A percentile compares a stretch with the other conserved stretches of the same genome.
Conservation (phyloP, 1,140 invertebrate genomes). For the Stegodyphus mimosarum region DNA sequence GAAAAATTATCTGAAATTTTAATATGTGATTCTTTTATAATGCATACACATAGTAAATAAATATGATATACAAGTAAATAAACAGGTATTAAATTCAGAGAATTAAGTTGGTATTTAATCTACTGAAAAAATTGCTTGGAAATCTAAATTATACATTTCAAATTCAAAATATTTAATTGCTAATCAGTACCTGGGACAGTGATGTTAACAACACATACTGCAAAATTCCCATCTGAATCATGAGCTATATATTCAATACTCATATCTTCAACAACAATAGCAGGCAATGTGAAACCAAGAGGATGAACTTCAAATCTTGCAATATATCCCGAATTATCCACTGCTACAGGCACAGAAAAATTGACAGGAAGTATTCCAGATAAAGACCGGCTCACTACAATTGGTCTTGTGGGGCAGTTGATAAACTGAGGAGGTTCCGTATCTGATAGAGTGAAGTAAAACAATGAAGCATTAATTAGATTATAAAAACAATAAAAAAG, state of each 20-base stretch:
- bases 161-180: too few relatives aligned
- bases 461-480: neutral
- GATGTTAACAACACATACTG: conserved; percentile 95
- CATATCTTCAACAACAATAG: conserved; percentile 89
- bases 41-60: too few relatives aligned
- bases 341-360: conserved; percentile 90
- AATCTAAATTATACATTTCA: too few relatives aligned
- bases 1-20: too few relatives aligned
- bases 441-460: conserved; percentile 72
- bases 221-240: conserved; percentile 96
- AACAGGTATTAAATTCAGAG: too few relatives aligned
- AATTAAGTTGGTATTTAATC: too few relatives aligned
- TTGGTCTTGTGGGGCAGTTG: conserved; percentile 92
- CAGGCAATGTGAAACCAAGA: conserved; percentile 88
- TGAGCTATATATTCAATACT: conserved; percentile 95
- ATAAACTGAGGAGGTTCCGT: conserved; percentile 96
- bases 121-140: too few relatives aligned
- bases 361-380: conserved; percentile 89
- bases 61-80: too few relatives aligned
- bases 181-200: conserved; percentile 79
- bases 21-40: too few relatives aligned
- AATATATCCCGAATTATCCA: conserved; percentile 94
- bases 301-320: conserved; percentile 91
- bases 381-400: conserved; percentile 86
- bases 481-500: too few relatives aligned